A percentile compares a stretch with the other conserved stretches of the same genome.
These are phyloP conservation scores for Diphyllodes magnificus DNA, from an alignment of 2,113 vertebrate species.

Conservation along the genomic window DNA sequence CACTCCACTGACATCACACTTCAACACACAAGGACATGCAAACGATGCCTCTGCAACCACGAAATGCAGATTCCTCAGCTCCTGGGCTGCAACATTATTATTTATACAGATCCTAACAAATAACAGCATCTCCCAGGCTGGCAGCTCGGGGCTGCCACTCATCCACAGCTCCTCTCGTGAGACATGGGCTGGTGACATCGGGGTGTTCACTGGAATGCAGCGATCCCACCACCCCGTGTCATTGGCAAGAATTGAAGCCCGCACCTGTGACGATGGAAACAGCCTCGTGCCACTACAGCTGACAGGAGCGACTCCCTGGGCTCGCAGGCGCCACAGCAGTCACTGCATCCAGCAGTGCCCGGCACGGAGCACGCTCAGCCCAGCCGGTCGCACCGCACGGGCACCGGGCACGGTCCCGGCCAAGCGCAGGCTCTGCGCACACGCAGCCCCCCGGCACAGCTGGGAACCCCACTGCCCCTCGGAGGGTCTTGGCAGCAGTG, in stretches of 20 bases:
- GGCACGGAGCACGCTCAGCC: not conserved
- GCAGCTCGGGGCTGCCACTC: not conserved
- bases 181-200: not conserved
- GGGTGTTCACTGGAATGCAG: not conserved
- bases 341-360: not conserved
- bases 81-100: not conserved
- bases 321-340: fast-evolving
- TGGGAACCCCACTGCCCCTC: fast-evolving
- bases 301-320: not conserved
- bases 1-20: not conserved
- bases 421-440: fast-evolving
- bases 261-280: not conserved
- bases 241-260: not conserved
- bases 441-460: fast-evolving
- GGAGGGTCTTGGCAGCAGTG: not conserved
- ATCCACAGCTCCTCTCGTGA: not conserved
- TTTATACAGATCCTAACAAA: not conserved
- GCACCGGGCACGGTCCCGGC: not conserved
- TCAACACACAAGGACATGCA: not conserved
- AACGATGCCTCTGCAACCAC: not conserved
- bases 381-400: fast-evolving
- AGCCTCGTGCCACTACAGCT: not conserved
- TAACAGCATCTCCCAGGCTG: not conserved
- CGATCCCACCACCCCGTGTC: fast-evolving
- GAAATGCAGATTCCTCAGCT: not conserved